phyloP scores from a whole-genome alignment of 2,888 invertebrate species.

The Sylvicola cinctus region DNA sequence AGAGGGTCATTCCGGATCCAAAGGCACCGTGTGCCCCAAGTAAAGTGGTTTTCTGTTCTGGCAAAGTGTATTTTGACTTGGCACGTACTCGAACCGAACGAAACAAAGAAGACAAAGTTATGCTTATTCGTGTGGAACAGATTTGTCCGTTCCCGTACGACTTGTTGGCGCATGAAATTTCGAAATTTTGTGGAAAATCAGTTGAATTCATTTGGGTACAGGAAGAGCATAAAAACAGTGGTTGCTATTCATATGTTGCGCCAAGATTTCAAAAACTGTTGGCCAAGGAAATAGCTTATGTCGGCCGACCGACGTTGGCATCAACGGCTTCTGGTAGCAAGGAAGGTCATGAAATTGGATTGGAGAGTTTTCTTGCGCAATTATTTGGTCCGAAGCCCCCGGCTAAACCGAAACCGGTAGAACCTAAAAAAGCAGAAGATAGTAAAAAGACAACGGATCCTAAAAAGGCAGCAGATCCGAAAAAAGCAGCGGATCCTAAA shows the following conservation, averaged over 20 bases:
- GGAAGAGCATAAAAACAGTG: slow-evolving; percentile 67
- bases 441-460: too few species aligned
- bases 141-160: slow-evolving; percentile 60
- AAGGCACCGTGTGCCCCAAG: background rate
- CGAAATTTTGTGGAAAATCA: slow-evolving; percentile 8
- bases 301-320: slow-evolving; percentile 68
- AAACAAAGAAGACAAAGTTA: slow-evolving; percentile 41
- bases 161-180: slow-evolving; percentile 38
- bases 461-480: too few species aligned
- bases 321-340: slow-evolving; percentile 92
- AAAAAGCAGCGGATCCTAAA: too few species aligned
- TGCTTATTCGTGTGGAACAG: slow-evolving; percentile 61
- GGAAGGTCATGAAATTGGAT: slow-evolving; percentile 64
- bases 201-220: slow-evolving; percentile 35
- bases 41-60: slow-evolving; percentile 54
- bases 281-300: slow-evolving; percentile 39
- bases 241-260: slow-evolving; percentile 45
- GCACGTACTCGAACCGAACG: slow-evolving; percentile 36
- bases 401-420: too few species aligned
- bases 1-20: slow-evolving; percentile 13
- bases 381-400: slow-evolving; percentile 2
- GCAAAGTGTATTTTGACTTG: slow-evolving; percentile 60
- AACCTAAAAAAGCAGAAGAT: background rate
- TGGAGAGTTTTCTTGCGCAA: slow-evolving; percentile 40
- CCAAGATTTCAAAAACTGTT: slow-evolving; percentile 32